phyloP scores from a whole-genome alignment of 2,113 vertebrate species.

The Cichladusa arquata region DNA sequence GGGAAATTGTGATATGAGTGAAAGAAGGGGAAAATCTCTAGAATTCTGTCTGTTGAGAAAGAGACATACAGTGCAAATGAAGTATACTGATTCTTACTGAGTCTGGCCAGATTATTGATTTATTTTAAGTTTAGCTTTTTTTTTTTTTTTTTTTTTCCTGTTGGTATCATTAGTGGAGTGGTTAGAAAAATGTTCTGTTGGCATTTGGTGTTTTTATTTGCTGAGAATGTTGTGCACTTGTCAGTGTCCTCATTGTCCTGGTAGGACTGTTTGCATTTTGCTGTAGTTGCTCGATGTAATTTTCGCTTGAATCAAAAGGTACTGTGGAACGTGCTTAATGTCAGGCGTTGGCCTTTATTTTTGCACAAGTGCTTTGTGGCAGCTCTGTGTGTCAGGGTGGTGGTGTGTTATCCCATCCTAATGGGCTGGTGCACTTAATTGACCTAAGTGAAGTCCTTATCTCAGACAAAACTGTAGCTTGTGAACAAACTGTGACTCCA shows the following conservation, averaged over 20 bases:
- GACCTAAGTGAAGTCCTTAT: neutral
- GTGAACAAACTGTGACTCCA: neutral
- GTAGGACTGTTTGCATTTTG: neutral
- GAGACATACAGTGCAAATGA: neutral
- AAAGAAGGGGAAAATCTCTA: neutral
- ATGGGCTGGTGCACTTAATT: neutral
- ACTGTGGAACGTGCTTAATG: accelerated
- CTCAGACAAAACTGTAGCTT: neutral
- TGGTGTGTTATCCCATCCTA: neutral
- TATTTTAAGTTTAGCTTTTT: neutral
- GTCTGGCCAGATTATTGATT: neutral
- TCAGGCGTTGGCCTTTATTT: neutral
- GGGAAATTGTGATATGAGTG: neutral
- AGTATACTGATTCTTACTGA: neutral
- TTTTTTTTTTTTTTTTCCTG: neutral
- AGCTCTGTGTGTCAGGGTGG: neutral
- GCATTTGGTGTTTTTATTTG: neutral
- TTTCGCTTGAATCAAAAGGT: neutral
- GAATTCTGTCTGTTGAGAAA: neutral
- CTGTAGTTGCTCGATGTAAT: neutral
- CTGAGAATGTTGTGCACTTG: neutral
- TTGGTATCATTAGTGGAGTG: neutral
- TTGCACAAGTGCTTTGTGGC: neutral
- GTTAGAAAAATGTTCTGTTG: neutral
- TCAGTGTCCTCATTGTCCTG: neutral